Evolutionary conservation across 1,140 invertebrate genomes (phyloP), one percentile per base, ranked within the genome.

Genomic region (Dufourea novaeangliae): DNA sequence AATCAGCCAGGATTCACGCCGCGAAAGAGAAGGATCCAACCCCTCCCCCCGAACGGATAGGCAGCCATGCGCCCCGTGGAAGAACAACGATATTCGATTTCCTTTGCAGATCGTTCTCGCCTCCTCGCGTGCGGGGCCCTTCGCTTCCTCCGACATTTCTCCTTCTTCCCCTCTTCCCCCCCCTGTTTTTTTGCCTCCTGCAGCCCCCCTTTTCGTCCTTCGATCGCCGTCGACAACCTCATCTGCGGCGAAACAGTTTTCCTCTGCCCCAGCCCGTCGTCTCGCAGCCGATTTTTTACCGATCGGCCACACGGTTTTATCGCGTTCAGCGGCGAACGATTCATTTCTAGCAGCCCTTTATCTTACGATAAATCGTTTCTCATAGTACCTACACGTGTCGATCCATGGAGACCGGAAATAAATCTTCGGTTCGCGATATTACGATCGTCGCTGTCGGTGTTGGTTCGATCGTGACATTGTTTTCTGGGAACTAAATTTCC

Each of bases 11-110:
- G 66, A 59, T 70, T 77, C 87, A 83, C 80, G 80, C 68, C 80
- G 57, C 79, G 61, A n/a, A n/a, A n/a, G n/a, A 70, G 69, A 63
- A 32, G 39, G 14, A 50, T 27, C 22, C 27, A 57, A 27, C 66
- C 71, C 64, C 17, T 34, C 52, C 44, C 10, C 37, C 20, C 41
- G 29, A 75, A 78, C 75, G 68, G 22, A 69, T 78, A 62, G 56
- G 34, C 39, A n/a, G 27, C 17, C 25, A 25, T 44, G 20, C 46
- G 46, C 17, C 25, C 34, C 57, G 20, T 39, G 46, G 14, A 12
- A 20, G 8, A 75, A 68, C 39, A 78, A 70, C 50, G 74, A 78
- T 80, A 87, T 84, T 86, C 84, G 88, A 87, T 89, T 88, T 87
- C 86, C 85, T 85, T 85, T 83, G 86, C 84, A 83, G 85, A 88